These are phyloP conservation scores for Crotalus horridus DNA, from an alignment of 2,113 vertebrate species.

Conservation along the genomic window DNA sequence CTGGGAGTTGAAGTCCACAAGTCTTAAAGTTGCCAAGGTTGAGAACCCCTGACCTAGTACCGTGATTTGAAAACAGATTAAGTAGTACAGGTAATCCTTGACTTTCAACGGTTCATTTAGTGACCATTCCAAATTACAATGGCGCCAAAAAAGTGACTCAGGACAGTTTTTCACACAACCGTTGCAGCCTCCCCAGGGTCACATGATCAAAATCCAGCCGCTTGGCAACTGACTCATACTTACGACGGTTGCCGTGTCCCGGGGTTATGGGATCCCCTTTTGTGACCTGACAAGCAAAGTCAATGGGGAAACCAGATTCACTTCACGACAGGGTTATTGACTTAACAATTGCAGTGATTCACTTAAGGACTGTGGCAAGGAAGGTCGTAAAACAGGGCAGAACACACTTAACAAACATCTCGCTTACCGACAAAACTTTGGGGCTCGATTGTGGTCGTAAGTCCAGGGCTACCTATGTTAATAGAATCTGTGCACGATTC, in stretches of 20 bases:
- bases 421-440: background rate
- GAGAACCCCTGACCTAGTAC: background rate
- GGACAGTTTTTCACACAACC: no score
- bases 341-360: background rate
- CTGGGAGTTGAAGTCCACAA: no score
- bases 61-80: background rate
- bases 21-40: no score
- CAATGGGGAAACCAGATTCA: background rate
- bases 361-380: background rate
- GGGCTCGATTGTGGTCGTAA: background rate
- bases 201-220: background rate
- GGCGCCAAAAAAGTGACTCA: background rate
- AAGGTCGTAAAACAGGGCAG: background rate
- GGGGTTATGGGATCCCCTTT: background rate
- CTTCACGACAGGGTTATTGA: background rate
- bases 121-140: no score
- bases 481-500: background rate
- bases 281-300: background rate
- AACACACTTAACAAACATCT: no score
- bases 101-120: no score
- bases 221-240: background rate
- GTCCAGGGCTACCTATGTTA: background rate
- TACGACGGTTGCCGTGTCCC: background rate
- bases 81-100: background rate
- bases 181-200: background rate